Base-by-base conservation (phyloP, 2,113 vertebrate species). In the Riparia riparia region DNA sequence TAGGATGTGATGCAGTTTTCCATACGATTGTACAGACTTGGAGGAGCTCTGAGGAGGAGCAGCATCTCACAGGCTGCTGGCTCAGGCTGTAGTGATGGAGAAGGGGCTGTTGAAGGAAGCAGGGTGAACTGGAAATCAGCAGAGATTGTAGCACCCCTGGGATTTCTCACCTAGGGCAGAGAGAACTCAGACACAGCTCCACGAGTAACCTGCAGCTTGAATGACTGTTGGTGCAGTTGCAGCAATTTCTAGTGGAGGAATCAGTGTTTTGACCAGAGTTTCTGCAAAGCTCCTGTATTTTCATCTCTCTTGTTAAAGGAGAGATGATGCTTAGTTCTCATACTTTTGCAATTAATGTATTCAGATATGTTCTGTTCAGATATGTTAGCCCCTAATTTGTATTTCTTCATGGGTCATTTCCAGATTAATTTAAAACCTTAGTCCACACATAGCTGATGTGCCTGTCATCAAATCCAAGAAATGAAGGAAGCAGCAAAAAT, bases 401-500 rank as follows among this genome's bases (percentile, higher is more conserved):
- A 18, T 84, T 84, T 82, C 20, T 73, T 78, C 26, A 6, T 20
- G 51, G 37, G 3, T 60, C 2, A 47, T 73, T 88, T 88, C n/a
- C 51, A 76, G 65, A 18, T n/a, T n/a, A 37, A 21, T 28, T 9
- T 4, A 13, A 86, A 56, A 49, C 58, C 20, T 82, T n/a, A 39
- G 10, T 39, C 17, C 11, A 7, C 4, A 4, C 12, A 1, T 9
- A n/a, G 25, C 12, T 78, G 53, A 37, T 65, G 4, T 4, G 3
- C 28, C 20, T 68, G 20, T 49, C 42, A 56, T 44, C 61, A 31
- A 58, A 7, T 22, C 39, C 32, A 41, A 39, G 32, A 44, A 84
- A 74, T 5, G 5, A 58, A 6, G 4, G 17, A 68, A 68, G 25
- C 9, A 76, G 41, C 17, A 76, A 51, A 51, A 76, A 44, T 6